Conservation (phyloP, 2,888 invertebrate species). For the Prostheceraeus crozeri region DNA sequence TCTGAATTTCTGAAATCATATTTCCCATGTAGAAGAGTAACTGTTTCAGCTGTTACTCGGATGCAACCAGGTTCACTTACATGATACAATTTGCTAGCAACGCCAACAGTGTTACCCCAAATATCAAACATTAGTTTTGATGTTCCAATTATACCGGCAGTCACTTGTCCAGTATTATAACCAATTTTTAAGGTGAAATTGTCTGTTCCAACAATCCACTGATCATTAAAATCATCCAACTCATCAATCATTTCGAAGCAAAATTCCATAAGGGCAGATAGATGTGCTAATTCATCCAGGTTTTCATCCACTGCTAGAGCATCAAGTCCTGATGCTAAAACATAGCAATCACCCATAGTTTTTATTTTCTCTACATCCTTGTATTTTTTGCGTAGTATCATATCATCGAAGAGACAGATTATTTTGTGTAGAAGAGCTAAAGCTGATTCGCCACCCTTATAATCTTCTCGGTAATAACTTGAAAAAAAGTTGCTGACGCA, state of each 20-base stretch:
- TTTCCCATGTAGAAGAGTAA: too few relatives aligned
- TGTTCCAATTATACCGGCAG: constrained; percentile 88
- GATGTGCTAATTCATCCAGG: constrained; percentile 62
- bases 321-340: constrained; percentile 92
- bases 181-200: constrained; percentile 63
- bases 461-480: constrained; percentile 58
- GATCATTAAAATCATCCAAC: constrained; percentile 51
- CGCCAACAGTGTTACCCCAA: constrained; percentile 97
- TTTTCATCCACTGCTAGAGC: constrained; percentile 67
- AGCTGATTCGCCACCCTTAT: constrained; percentile 68
- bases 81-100: constrained; percentile 91
- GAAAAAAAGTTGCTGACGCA: constrained; percentile 93
- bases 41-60: constrained; percentile 25
- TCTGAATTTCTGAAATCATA: too few relatives aligned
- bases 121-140: constrained; percentile 91
- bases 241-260: constrained; percentile 76
- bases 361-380: constrained; percentile 81
- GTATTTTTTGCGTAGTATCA: constrained; percentile 58
- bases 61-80: constrained; percentile 53
- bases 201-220: constrained; percentile 51
- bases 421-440: constrained; percentile 75
- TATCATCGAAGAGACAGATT: constrained; percentile 54
- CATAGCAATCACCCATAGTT: constrained; percentile 89
- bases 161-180: constrained; percentile 82
- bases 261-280: constrained; percentile 58